Evolutionary conservation across 2,113 vertebrate species (phyloP).

Genomic region (Dendropsophus ebraccatus): DNA sequence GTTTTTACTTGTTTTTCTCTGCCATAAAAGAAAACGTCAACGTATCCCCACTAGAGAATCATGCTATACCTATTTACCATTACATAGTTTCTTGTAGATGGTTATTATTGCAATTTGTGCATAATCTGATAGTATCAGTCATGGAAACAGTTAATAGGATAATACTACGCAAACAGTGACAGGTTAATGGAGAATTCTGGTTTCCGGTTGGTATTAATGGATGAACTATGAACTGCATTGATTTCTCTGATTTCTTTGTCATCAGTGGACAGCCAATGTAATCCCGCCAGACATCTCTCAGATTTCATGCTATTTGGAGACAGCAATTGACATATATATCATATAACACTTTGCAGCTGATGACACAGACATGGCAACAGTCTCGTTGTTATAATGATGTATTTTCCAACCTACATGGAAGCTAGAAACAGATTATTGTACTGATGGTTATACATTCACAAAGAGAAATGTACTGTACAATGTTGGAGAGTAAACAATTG

Average conservation of each 20-base stretch:
- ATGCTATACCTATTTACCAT: no score
- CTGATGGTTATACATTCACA: neutral
- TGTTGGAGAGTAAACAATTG: neutral
- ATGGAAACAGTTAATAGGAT: conserved; percentile 8
- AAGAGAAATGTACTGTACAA: neutral
- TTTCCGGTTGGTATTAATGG: conserved; percentile 47
- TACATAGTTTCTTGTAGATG: neutral
- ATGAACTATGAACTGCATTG: conserved; percentile 41
- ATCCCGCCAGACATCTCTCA: conserved; percentile 36
- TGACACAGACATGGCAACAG: conserved; percentile 36
- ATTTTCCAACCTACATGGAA: neutral
- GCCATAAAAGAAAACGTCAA: no score
- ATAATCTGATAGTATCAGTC: neutral
- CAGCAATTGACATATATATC: conserved; percentile 42
- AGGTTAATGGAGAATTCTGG: conserved; percentile 34
- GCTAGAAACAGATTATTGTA: neutral
- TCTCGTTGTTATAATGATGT: conserved; percentile 3
- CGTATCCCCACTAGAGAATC: no score
- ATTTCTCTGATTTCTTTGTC: conserved; percentile 35
- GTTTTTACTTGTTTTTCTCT: neutral
- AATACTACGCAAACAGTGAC: neutral
- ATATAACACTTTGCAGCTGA: conserved; percentile 38
- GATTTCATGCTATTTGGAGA: conserved; percentile 51
- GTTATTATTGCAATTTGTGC: neutral
- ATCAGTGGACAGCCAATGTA: conserved; percentile 19